Evolutionary conservation across 2,797 vertebrate genomes (phyloP).

Genomic region (Nasua narica): DNA sequence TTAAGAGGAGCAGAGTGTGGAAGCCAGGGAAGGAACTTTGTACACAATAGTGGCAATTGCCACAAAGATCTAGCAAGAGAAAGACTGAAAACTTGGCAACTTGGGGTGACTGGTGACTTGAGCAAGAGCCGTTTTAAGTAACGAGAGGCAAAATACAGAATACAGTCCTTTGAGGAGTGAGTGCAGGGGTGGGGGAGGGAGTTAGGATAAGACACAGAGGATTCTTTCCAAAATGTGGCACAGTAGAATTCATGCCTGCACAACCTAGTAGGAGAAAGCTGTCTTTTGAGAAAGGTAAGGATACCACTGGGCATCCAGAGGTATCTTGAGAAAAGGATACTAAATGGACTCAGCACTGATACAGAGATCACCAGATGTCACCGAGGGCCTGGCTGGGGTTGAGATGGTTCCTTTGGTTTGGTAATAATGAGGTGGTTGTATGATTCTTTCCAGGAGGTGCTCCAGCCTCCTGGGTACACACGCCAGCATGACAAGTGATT

Average conservation of each 20-base stretch:
- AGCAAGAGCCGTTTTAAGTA: background rate
- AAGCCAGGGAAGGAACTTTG: background rate
- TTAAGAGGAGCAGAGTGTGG: background rate
- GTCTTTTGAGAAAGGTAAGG: background rate
- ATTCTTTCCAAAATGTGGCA: background rate
- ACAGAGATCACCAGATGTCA: background rate
- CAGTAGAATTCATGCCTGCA: background rate
- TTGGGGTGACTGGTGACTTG: background rate
- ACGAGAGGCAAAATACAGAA: background rate
- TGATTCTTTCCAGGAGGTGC: background rate
- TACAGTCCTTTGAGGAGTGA: background rate
- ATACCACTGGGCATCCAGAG: background rate
- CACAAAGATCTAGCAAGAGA: background rate
- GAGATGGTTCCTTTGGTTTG: background rate
- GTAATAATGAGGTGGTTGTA: background rate
- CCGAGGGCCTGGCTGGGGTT: background rate
- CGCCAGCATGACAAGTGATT: background rate
- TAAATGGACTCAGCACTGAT: background rate
- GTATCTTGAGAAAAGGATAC: background rate
- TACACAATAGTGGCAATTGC: background rate
- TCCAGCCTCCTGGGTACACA: background rate
- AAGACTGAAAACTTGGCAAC: background rate
- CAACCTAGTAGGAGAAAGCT: background rate
- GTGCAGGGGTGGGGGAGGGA: no score
- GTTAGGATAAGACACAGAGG: background rate